Evolutionary conservation across 2,888 invertebrate genomes (phyloP).

Genomic region (Amblyjoppa fuscipennis): DNA sequence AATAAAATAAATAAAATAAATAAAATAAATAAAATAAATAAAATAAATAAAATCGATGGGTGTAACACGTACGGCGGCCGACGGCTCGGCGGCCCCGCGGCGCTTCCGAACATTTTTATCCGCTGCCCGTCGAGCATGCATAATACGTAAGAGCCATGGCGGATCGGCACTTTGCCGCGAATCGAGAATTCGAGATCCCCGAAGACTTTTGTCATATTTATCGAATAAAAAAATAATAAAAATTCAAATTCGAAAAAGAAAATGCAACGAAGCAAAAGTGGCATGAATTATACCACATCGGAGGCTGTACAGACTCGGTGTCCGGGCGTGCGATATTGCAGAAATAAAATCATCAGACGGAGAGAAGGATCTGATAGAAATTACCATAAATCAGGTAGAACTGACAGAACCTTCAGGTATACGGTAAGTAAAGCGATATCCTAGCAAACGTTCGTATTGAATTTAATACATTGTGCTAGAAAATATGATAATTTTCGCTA

Average conservation of each 20-base stretch:
- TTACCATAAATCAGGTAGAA: no score
- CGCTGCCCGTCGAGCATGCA: slow-evolving; percentile 67
- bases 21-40: background rate
- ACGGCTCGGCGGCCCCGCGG: slow-evolving; percentile 31
- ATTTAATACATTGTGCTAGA: no score
- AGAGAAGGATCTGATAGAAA: no score
- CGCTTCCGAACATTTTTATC: slow-evolving; percentile 63
- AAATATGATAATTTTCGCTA: no score
- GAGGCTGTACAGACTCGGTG: no score
- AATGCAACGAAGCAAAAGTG: slow-evolving; percentile 27
- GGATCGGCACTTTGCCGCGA: slow-evolving; percentile 57
- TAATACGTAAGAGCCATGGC: slow-evolving; percentile 68
- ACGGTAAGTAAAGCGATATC: no score
- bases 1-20: background rate
- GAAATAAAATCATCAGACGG: no score
- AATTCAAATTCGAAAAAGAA: background rate
- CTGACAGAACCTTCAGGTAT: no score
- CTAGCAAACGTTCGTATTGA: no score
- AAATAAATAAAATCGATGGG: slow-evolving; percentile 6
- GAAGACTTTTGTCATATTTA: slow-evolving; percentile 45
- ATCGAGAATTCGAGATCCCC: slow-evolving; percentile 77
- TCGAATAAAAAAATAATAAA: slow-evolving; percentile 47
- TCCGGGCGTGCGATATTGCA: no score
- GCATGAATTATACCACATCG: no score
- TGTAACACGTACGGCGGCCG: slow-evolving; percentile 46